A percentile compares a stretch with the other conserved stretches of the same genome.
Evolutionary conservation across 2,797 vertebrate species (phyloP).

Genomic region (Catharus ustulatus): DNA sequence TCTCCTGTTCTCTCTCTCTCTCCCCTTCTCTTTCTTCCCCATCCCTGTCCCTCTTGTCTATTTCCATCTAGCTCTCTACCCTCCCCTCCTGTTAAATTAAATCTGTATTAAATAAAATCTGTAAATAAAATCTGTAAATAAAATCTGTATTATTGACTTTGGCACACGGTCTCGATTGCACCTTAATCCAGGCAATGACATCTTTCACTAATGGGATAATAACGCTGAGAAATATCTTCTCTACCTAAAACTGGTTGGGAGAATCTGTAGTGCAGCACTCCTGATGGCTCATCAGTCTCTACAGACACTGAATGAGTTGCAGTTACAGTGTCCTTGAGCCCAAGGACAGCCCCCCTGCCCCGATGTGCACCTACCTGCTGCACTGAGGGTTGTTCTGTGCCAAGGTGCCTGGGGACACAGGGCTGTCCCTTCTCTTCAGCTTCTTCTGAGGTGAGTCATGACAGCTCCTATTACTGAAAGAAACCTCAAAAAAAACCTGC

Average conservation of each 20-base stretch:
- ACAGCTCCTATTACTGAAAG: not conserved
- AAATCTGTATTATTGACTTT: not conserved
- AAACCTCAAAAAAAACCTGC: not conserved
- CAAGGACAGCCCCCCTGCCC: not conserved
- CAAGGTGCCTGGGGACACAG: rapidly evolving
- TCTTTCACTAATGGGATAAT: not conserved
- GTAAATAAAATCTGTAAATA: not conserved
- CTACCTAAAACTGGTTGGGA: not conserved
- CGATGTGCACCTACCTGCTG: not conserved
- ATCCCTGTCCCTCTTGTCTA: not conserved
- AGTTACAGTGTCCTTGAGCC: not conserved
- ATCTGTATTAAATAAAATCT: not conserved
- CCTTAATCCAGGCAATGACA: not conserved
- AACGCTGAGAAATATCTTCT: not conserved
- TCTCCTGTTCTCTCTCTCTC: not conserved
- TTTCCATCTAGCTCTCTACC: not conserved
- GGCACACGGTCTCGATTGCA: rapidly evolving
- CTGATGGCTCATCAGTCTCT: not conserved
- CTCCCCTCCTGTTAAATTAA: not conserved
- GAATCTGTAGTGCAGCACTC: not conserved
- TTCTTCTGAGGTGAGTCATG: not conserved
- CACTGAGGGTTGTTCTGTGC: rapidly evolving
- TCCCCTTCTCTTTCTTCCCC: too few relatives aligned
- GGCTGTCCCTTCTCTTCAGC: not conserved
- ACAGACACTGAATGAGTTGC: not conserved